Conservation (phyloP, 2,113 vertebrate species). For the Forbesichthys papilliferus region DNA sequence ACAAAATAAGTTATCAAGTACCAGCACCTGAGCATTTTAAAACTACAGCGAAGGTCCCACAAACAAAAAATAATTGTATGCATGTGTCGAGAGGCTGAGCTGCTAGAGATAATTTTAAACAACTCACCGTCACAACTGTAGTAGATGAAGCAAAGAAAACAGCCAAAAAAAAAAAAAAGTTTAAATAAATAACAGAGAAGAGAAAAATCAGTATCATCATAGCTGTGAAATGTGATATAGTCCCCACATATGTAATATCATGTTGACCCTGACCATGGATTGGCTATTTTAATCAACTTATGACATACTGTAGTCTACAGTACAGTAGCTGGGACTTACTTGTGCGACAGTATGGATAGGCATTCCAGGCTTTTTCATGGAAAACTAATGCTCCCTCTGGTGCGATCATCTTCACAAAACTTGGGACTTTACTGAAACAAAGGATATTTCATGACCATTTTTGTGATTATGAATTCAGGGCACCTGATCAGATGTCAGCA, state of each 20-base stretch:
- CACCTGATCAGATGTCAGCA: neutral
- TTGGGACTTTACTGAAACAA: conserved; percentile 90
- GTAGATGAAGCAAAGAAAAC: conserved; percentile 26
- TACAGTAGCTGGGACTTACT: conserved; percentile 75
- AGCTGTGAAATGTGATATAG: neutral
- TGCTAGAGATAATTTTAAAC: neutral
- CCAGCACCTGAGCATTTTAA: neutral
- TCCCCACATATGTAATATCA: neutral
- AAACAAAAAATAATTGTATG: neutral
- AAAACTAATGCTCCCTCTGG: conserved; percentile 96
- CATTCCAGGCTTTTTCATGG: conserved; percentile 97
- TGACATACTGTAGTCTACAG: neutral
- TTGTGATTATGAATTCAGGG: neutral
- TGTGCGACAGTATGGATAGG: conserved; percentile 96
- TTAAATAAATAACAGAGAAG: conserved; percentile 28
- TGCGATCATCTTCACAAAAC: conserved; percentile 93
- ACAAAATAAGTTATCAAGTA: neutral
- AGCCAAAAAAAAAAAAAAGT: conserved; percentile 21
- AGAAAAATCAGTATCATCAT: conserved; percentile 32
- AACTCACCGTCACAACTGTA: conserved; percentile 96
- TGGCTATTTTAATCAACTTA: neutral
- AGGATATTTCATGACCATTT: neutral
- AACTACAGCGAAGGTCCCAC: neutral
- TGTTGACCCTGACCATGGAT: neutral
- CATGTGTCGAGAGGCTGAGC: neutral